These are phyloP conservation scores for Lepetodrilus schrolli DNA, from an alignment of 2,888 invertebrate genomes.

Conservation along the genomic window DNA sequence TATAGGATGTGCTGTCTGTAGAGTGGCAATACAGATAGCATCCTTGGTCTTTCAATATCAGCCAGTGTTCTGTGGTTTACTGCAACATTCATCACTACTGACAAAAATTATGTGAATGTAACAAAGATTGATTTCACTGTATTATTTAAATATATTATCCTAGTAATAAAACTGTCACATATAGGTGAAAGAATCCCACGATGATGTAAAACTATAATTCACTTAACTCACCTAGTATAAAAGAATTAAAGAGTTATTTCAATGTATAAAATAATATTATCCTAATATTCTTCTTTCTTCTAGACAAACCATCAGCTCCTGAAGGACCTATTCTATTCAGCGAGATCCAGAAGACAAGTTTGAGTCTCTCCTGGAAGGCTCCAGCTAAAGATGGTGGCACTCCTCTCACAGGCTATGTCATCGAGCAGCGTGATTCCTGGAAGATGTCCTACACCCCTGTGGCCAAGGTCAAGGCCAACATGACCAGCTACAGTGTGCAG, in stretches of 20 bases:
- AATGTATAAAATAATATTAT: not conserved
- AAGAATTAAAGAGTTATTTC: not conserved
- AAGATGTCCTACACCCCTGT: conserved; percentile 83
- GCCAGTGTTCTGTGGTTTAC: too few species aligned
- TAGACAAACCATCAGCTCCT: conserved; percentile 65
- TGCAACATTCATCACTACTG: too few species aligned
- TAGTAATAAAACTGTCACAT: too few species aligned
- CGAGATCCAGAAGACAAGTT: conserved; percentile 62
- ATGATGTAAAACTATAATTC: too few species aligned
- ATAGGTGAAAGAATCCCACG: too few species aligned
- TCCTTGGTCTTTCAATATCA: too few species aligned
- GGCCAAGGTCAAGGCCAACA: conserved; percentile 85
- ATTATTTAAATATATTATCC: too few species aligned
- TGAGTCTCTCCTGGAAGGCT: conserved; percentile 78
- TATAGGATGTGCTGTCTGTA: too few species aligned
- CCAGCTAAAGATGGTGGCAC: conserved; percentile 91
- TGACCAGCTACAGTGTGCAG: conserved; percentile 64
- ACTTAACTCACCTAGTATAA: too few species aligned
- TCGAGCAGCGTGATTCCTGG: conserved; percentile 68
- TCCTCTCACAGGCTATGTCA: conserved; percentile 76
- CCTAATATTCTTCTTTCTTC: not conserved
- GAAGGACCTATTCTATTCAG: conserved; percentile 65
- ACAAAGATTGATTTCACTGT: too few species aligned
- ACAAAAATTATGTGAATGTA: too few species aligned
- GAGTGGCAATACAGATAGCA: too few species aligned